A percentile compares a stretch with the other conserved stretches of the same genome.
phyloP scores from a whole-genome alignment of 1,140 invertebrate genomes.

The Drosophila pruinosa region DNA sequence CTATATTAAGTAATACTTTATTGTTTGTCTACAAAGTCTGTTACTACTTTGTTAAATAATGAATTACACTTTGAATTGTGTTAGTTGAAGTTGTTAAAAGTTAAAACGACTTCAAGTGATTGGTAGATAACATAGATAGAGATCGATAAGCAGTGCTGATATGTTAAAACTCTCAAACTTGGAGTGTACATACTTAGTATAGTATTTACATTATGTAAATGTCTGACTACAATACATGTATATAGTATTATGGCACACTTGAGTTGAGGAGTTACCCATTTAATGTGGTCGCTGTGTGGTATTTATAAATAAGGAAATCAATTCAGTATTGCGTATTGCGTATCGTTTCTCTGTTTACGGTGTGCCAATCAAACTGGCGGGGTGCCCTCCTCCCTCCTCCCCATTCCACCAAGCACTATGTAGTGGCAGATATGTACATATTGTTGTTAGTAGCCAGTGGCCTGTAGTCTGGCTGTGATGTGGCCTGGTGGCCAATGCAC shows the following conservation, averaged over 20 bases:
- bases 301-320: slow-evolving; percentile 40
- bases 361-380: slow-evolving; percentile 30
- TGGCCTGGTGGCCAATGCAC: slow-evolving; percentile 26
- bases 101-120: not conserved
- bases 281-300: slow-evolving; percentile 2
- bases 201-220: not conserved
- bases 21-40: too few relatives aligned
- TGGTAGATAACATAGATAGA: not conserved
- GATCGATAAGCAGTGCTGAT: not conserved
- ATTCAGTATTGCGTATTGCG: slow-evolving; percentile 36
- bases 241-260: not conserved
- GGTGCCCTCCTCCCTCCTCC: not conserved
- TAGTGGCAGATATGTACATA: too few relatives aligned
- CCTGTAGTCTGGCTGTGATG: not conserved
- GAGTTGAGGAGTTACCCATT: not conserved
- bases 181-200: too few relatives aligned
- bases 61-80: not conserved
- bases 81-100: not conserved
- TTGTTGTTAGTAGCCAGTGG: not conserved
- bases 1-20: too few relatives aligned
- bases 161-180: not conserved
- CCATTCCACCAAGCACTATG: not conserved
- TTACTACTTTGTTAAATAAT: not conserved
- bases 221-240: too few relatives aligned
- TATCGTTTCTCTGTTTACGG: slow-evolving; percentile 30